phyloP scores from a whole-genome alignment of 1,140 invertebrate species.

The Papilio glaucus region DNA sequence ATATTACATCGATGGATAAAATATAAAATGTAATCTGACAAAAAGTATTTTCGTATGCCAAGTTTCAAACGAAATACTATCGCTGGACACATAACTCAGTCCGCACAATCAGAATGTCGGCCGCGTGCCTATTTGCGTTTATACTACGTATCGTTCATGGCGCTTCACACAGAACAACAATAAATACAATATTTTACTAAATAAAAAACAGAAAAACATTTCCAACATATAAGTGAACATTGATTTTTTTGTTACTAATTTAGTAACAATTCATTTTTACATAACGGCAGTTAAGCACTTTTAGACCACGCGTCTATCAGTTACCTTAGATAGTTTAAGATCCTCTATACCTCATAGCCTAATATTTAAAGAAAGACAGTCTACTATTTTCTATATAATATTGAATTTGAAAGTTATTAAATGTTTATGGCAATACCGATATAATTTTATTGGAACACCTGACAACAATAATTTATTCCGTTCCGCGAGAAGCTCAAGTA shows the following conservation, averaged over 20 bases:
- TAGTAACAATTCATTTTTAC: background rate
- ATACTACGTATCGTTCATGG: constrained; percentile 10
- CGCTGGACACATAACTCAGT: constrained; percentile 26
- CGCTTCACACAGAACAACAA: background rate
- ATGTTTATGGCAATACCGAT: no score
- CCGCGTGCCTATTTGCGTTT: constrained; percentile 24
- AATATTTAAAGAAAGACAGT: no score
- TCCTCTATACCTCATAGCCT: no score
- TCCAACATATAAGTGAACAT: background rate
- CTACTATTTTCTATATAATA: no score
- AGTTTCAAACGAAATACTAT: constrained; percentile 34
- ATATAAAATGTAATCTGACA: constrained; percentile 14
- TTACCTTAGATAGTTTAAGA: no score
- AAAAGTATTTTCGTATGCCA: constrained; percentile 28
- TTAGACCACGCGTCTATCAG: no score
- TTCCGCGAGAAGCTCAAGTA: no score
- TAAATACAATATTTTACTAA: background rate
- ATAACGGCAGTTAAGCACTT: no score
- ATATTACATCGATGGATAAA: background rate
- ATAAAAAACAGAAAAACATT: background rate
- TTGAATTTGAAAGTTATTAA: no score
- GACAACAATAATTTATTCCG: no score
- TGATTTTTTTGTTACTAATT: background rate
- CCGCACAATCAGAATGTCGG: constrained; percentile 24
- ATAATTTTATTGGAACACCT: no score